Evolutionary conservation across 2,888 invertebrate species (phyloP).

Genomic region (Augiades crinisus): DNA sequence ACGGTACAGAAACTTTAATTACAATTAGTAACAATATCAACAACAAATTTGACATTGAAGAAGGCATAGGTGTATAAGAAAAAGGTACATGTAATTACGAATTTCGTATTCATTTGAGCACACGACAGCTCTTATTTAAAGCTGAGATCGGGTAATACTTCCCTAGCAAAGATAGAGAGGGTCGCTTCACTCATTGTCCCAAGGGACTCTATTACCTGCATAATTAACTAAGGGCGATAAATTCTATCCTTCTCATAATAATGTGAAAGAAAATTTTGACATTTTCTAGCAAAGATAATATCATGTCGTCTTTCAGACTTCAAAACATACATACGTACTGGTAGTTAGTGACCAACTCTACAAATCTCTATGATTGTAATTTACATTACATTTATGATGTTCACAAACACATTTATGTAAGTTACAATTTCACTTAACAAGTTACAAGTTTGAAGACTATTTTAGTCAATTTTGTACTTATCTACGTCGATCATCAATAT

Average conservation of each 20-base stretch:
- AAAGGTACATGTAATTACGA: neutral
- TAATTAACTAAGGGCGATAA: neutral
- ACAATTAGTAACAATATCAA: too few relatives aligned
- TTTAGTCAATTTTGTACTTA: neutral
- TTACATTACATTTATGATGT: too few relatives aligned
- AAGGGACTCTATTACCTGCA: neutral
- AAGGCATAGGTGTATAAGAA: too few relatives aligned
- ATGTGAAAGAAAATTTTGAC: neutral
- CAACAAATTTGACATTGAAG: too few relatives aligned
- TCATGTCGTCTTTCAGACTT: too few relatives aligned
- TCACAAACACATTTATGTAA: too few relatives aligned
- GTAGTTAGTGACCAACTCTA: too few relatives aligned
- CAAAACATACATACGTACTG: too few relatives aligned
- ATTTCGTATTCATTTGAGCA: neutral
- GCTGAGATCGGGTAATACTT: neutral
- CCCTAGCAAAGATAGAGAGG: neutral
- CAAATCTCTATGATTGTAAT: too few relatives aligned
- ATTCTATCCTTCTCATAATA: neutral
- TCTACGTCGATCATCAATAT: constrained; percentile 5
- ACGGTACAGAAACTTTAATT: too few relatives aligned
- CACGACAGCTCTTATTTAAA: neutral
- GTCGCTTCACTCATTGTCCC: neutral
- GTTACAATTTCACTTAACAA: neutral
- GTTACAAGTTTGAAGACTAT: neutral
- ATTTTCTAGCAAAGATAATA: too few relatives aligned